phyloP scores from a whole-genome alignment of 1,140 invertebrate species.

The Anastrepha ludens region DNA sequence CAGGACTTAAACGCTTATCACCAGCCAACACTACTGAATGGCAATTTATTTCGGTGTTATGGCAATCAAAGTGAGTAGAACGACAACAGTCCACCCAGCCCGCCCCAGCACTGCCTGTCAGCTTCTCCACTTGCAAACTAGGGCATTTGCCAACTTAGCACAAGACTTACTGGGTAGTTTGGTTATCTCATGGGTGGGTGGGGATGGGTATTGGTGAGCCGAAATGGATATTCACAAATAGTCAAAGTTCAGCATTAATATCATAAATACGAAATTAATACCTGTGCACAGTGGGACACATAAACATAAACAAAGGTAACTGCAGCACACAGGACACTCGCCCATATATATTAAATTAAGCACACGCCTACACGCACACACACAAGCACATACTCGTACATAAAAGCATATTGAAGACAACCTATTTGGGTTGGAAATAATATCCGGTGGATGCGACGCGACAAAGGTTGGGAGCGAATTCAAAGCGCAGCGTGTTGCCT shows the following conservation, averaged over 20 bases:
- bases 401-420: constrained; percentile 3
- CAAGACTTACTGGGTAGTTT: background rate
- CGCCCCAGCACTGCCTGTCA: background rate
- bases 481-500: constrained; percentile 28
- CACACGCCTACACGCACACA: background rate
- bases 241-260: constrained; percentile 57
- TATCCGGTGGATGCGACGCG: background rate
- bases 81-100: background rate
- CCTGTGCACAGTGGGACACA: constrained; percentile 41
- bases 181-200: background rate
- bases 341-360: background rate
- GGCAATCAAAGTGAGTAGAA: constrained; percentile 28
- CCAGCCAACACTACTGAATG: constrained; percentile 45
- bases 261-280: constrained; percentile 58
- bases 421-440: background rate
- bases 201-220: background rate
- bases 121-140: background rate
- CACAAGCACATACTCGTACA: background rate
- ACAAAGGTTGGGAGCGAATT: background rate
- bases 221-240: constrained; percentile 51
- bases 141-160: constrained; percentile 22
- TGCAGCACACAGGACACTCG: background rate
- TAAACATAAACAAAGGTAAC: constrained; percentile 33
- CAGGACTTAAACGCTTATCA: constrained; percentile 47
- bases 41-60: constrained; percentile 49